Base-by-base conservation (phyloP, 2,888 invertebrate genomes). In the Callyntrura sp. region DNA sequence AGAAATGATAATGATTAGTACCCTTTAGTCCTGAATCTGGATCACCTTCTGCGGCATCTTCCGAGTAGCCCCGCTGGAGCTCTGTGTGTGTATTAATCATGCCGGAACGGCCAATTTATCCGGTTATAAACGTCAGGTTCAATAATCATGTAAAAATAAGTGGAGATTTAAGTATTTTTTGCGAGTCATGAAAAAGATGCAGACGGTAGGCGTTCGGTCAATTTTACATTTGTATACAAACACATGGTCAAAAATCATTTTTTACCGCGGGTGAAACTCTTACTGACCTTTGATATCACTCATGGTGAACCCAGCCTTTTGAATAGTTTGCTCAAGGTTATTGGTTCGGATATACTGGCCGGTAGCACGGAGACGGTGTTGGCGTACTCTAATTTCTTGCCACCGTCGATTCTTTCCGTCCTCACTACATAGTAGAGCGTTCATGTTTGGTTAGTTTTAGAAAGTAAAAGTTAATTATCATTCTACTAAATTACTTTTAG, bases 251-350 rank as follows among this genome's bases (percentile, higher is more conserved):
- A 65, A 55, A 25, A 28, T 78, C 43, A 25, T 68, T 11, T 9
- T 60, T 60, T 62, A 23, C 43, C 65, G 9, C 68, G 35, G 17
- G n/a, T 73, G 14, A 68, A 35, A 70, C 25, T 12, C 60, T 14
- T 35, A 91, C 90, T 92, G 94, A 97, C 97, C 98, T 96, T 98
- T 98, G 90, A 98, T 98, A 93, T 98, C 98, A 92, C 96, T 98
- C 96, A 98, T 98, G 48, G 98, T 98, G 94, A 98, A 98, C 0
- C 97, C 97, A 65, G 96, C 96, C 93, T 98, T 97, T 93, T 97
- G 96, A 96, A 98, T 97, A 92, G 98, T 98, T 94, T 98, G 98
- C 94, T 98, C 98, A 93, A 98, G 96, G 93, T 98, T 98, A 88
- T 93, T 91, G 28, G 88, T 92, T 73, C 92, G 91, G 70, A 88